Evolutionary conservation across 1,140 invertebrate genomes (phyloP), one percentile per base, ranked within the genome.

Genomic region (Philotrypesis tridentata): DNA sequence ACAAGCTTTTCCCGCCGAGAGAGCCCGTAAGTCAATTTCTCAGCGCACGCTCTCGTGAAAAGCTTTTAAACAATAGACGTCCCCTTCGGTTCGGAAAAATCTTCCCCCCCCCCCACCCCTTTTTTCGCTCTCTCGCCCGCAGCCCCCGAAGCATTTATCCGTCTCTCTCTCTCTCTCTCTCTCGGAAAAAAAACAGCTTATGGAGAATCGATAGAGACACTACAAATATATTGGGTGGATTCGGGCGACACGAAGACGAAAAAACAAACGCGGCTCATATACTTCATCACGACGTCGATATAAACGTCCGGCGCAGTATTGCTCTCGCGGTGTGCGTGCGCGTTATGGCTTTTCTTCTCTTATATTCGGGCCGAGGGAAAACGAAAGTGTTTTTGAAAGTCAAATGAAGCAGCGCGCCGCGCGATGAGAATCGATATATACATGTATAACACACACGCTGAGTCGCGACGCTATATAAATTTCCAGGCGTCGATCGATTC

Each of bases 361-460:
- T 12, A 14, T 55, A 21, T 55, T 55, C 21, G 17, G 17, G 48
- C 21, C 48, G 48, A n/a, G 75, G 63, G 75, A 60, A 77, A 67
- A 67, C 40, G 48, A 77, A 68, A 0, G 40, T 67, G 25, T 77
- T 43, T 77, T 77, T 77, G 67, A 77, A 77, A 77, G 75, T 77
- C 63, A 77, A 77, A 77, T 68, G 75, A 77, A 40, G n/a, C n/a
- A n/a, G n/a, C n/a, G n/a, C n/a, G n/a, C n/a, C n/a, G n/a, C 1
- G 8, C 70, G 33, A 33, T 43, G 5, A 40, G 48, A 72, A 40
- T 48, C 70, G n/a, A 72, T 72, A 72, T 21, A 12, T 43, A 11
- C 25, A 6, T n/a, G n/a, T n/a, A n/a, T n/a, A n/a, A n/a, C n/a
- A n/a, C n/a, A n/a, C n/a, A n/a, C n/a, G n/a, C n/a, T n/a, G n/a